Evolutionary conservation across 2,888 invertebrate species (phyloP).

Genomic region (Pachydiplax longipennis): DNA sequence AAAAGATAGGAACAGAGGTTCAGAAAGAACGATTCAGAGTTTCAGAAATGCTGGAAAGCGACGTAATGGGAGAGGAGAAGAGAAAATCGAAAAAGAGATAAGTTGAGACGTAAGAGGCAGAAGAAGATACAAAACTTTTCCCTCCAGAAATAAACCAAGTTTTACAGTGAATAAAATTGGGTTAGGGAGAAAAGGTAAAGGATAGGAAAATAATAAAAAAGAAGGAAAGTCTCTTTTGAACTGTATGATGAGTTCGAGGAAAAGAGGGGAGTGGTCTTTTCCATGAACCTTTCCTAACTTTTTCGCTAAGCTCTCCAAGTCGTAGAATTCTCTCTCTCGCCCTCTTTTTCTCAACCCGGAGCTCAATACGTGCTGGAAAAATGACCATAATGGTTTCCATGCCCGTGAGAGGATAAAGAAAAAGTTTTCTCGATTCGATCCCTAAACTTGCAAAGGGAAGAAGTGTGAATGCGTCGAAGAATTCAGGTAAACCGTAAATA

Average conservation of each 20-base stretch:
- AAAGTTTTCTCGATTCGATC: background rate
- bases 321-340: background rate
- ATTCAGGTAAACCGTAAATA: background rate
- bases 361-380: conserved; percentile 20
- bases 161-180: conserved; percentile 35
- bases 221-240: conserved; percentile 24
- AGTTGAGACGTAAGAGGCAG: background rate
- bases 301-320: conserved; percentile 33
- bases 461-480: background rate
- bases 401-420: background rate
- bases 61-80: background rate
- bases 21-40: background rate
- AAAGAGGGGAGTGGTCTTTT: background rate
- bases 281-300: conserved; percentile 29
- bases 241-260: conserved; percentile 27
- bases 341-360: background rate
- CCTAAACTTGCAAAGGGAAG: background rate
- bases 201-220: conserved; percentile 6
- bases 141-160: conserved; percentile 34
- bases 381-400: conserved; percentile 29
- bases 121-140: conserved; percentile 30
- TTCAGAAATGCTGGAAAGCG: background rate
- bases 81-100: background rate
- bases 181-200: conserved; percentile 27
- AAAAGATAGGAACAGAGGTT: background rate